Base-by-base conservation (phyloP, 1,140 invertebrate genomes). In the Hylaeus anthracinus region DNA sequence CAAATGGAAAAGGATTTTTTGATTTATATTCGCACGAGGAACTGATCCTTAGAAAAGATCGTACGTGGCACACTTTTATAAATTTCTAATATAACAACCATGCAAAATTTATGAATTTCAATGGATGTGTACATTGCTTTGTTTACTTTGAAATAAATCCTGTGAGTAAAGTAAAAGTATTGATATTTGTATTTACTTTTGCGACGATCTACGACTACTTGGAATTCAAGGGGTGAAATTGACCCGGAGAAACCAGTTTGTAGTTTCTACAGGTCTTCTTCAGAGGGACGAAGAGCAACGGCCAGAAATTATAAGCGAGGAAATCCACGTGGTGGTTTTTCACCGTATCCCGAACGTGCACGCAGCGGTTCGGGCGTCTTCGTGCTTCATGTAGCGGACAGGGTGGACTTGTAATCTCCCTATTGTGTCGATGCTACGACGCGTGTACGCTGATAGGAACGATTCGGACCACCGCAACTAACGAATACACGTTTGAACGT, bases 381-480 rank as follows among this genome's bases (percentile, higher is more conserved):
- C 75, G 76, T 79, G 82, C 86, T 87, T 56, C 78, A 55, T 71
- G 71, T 87, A 87, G 83, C 87, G 71, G 66, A 86, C 72, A 75
- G 80, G 81, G 70, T 74, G 69, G 66, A 77, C 61, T 75, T 72
- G 67, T 87, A 89, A 90, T 88, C 88, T 83, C 26, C 8, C 85
- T 71, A 90, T 88, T 89, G 83, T 89, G 78, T 70, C 48, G 75
- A 81, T 79, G 73, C 86, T 69, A 56, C 74, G 77, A 81, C 84
- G 86, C 86, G 85, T 87, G 74, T 84, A 84, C 85, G 73, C 85
- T 84, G 86, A 87, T 87, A 87, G 81, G 70, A 83, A 58, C 74
- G 55, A 77, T 86, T 86, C 74, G 81, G 72, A 26, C 66, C 84
- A 83, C 56, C 72, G 77, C 55, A 63, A 15, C 60, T 53, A 45